Base-by-base conservation (phyloP, 2,888 invertebrate species). In the Xestia c-nigrum region DNA sequence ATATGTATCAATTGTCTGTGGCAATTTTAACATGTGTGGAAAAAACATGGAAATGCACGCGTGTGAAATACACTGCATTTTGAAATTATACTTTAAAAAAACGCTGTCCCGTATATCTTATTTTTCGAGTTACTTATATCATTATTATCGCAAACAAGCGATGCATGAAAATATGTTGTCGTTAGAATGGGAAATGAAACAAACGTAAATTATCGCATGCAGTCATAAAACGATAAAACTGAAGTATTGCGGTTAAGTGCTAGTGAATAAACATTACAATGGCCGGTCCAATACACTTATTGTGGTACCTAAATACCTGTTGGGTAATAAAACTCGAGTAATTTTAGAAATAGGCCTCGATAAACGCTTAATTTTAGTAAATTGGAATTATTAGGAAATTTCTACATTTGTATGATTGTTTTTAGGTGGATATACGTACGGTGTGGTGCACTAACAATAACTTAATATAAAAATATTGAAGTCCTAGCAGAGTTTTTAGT, bases 181-280 rank as follows among this genome's bases (percentile, higher is more conserved):
- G 24, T 63, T 64, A 66, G 46, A 67, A 67, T 50, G 46, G 38
- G 43, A 77, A 73, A 70, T 50, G 24, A 55, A 73, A 73, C 40
- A 79, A 64, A 19, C 50, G 52, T 73, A 71, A 83, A 73, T 68
- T 65, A 74, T 76, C 67, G 72, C 21, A 46, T 63, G 57, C 21
- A 63, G 50, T 74, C 83, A 65, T 83, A 68, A 85, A 77, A 72
- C 57, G 61, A 59, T 55, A 68, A 64, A 64, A 47, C 72, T 47
- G 67, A 69, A 63, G 57, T 72, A 81, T 66, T 74, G 50, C 55
- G 73, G 74, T 65, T 84, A 69, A 74, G 68, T 74, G 46, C 61
- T 74, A 43, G 69, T 83, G 65, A 78, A 83, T 74, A 78, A 85
- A 71, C 68, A 72, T 68, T 47, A 72, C 64, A 68, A 50, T 73